Conservation (phyloP, 2,797 vertebrate genomes). For the Gymnopithys bicolor region DNA sequence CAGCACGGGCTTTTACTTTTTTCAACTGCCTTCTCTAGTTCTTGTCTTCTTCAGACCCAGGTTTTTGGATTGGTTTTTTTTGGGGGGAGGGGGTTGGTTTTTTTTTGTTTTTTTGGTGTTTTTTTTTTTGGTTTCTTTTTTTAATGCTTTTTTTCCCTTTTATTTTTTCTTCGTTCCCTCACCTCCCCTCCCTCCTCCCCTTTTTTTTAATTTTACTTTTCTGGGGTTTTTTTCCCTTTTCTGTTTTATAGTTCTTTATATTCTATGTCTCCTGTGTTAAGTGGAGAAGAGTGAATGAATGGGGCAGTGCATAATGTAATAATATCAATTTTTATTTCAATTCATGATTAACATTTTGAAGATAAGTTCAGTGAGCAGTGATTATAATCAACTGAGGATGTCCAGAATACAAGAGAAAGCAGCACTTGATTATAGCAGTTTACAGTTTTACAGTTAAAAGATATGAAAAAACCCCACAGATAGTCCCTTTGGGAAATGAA, state of each 20-base stretch:
- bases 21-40: neutral
- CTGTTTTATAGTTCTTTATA: neutral
- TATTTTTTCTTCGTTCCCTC: too few relatives aligned
- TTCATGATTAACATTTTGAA: conserved; percentile 52
- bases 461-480: conserved; percentile 41
- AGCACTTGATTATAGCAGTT: conserved; percentile 53
- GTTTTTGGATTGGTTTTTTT: neutral
- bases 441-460: conserved; percentile 67
- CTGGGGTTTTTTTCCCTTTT: neutral
- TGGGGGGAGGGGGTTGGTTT: neutral
- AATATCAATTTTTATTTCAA: conserved; percentile 42
- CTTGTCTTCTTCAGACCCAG: neutral
- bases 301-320: neutral
- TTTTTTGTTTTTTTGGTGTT: neutral
- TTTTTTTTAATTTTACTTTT: neutral
- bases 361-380: conserved; percentile 32
- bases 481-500: conserved; percentile 69
- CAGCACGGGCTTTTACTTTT: neutral
- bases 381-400: conserved; percentile 57
- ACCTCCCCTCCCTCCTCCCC: too few relatives aligned
- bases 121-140: neutral
- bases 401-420: conserved; percentile 40
- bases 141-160: rapidly evolving
- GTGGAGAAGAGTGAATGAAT: conserved; percentile 2
- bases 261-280: neutral